These are phyloP conservation scores for Menura novaehollandiae DNA, from an alignment of 2,113 vertebrate genomes.

Conservation along the genomic window DNA sequence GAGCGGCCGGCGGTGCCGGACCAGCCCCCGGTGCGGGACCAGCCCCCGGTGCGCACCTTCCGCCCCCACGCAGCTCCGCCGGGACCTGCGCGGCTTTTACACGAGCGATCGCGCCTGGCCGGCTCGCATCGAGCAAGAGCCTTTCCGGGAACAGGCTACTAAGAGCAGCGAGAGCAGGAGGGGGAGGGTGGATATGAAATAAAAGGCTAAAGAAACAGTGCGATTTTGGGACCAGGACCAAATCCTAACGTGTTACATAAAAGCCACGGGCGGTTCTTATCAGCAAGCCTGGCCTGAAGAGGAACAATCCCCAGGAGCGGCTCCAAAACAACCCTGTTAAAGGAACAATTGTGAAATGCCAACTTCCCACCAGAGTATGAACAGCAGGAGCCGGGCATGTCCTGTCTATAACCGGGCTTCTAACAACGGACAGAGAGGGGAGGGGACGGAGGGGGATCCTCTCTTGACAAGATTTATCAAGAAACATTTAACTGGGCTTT, in stretches of 20 bases:
- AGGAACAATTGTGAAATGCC: constrained; percentile 63
- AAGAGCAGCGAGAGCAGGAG: not conserved
- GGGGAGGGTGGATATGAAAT: constrained; percentile 17
- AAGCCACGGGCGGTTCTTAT: constrained; percentile 65
- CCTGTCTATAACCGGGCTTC: constrained; percentile 53
- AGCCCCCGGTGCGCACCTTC: not conserved
- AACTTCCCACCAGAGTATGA: constrained; percentile 40
- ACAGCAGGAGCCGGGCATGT: constrained; percentile 58
- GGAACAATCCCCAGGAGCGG: constrained; percentile 58
- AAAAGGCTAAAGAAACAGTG: constrained; percentile 65
- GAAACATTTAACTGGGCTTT: constrained; percentile 72
- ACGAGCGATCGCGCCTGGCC: not conserved
- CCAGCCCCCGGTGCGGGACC: not conserved
- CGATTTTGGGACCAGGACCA: constrained; percentile 57
- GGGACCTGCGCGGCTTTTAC: not conserved
- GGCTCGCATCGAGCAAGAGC: not conserved
- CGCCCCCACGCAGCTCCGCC: not conserved
- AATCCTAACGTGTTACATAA: constrained; percentile 76
- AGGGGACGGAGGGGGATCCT: constrained; percentile 40
- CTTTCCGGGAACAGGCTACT: constrained; percentile 38
- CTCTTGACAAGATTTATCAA: constrained; percentile 59
- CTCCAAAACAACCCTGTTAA: constrained; percentile 56
- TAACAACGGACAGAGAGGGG: constrained; percentile 31
- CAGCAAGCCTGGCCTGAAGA: constrained; percentile 38
- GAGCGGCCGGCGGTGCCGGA: not conserved